These are phyloP conservation scores for Babylonia areolata DNA, from an alignment of 1,140 invertebrate genomes.

Conservation along the genomic window DNA sequence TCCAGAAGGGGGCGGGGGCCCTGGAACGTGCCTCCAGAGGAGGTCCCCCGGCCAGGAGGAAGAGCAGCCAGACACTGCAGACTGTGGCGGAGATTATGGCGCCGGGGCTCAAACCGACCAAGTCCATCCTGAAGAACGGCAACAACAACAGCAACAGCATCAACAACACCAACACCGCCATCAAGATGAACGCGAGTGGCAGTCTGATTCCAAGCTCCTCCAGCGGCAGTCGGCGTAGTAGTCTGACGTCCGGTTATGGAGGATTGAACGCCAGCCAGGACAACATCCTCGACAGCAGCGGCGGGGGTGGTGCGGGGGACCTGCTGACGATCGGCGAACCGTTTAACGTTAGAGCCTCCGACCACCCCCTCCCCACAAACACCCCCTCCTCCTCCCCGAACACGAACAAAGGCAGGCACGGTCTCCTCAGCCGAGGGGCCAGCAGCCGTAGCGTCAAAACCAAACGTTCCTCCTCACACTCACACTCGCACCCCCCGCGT, in stretches of 20 bases:
- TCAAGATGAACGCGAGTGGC: background rate
- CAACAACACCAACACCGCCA: too few relatives aligned
- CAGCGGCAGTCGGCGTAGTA: constrained; percentile 8
- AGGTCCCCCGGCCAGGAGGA: background rate
- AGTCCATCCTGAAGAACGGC: background rate
- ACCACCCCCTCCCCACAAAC: background rate
- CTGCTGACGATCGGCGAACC: too few relatives aligned
- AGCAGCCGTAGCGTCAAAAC: background rate
- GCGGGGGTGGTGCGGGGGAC: too few relatives aligned
- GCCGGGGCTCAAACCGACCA: constrained; percentile 3
- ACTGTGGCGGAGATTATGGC: constrained; percentile 17
- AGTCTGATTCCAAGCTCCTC: background rate
- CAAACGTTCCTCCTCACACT: background rate
- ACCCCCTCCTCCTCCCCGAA: too few relatives aligned
- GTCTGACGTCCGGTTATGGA: background rate
- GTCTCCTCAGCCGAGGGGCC: background rate
- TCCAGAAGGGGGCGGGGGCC: background rate
- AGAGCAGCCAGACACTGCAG: constrained; percentile 31
- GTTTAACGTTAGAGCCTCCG: background rate
- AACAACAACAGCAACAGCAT: too few relatives aligned
- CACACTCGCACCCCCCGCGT: constrained; percentile 18
- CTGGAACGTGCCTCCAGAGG: background rate
- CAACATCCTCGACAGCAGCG: background rate
- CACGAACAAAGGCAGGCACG: background rate
- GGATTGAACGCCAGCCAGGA: background rate